Evolutionary conservation across 2,797 vertebrate species (phyloP), one percentile per base, ranked within the genome.

Genomic region (Spea hammondii): DNA sequence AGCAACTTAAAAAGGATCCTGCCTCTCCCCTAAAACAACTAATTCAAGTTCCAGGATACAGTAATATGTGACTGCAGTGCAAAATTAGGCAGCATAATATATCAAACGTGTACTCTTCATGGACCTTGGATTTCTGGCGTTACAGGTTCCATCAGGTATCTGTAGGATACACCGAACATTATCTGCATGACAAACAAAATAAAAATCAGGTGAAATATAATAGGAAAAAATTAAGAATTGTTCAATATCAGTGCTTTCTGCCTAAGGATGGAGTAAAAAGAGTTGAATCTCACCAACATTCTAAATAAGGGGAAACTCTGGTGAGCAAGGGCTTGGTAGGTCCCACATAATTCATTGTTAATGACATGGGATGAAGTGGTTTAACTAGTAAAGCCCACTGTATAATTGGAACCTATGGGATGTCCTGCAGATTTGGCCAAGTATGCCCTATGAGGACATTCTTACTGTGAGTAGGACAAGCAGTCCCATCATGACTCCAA

Each of bases 401-500:
- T 32, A 3, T 32, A 32, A 32, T 32, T 32, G 32, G 32, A 32
- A 32, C 32, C 32, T 32, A 32, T 32, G 32, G 32, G 32, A 32
- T 32, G 32, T 32, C 32, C 32, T 32, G 32, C 32, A 32, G 32
- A 32, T 3, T 32, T 32, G 32, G 32, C 32, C 32, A 32, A 32
- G 32, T 32, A 32, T 32, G 32, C 32, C 32, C 32, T 3, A 4
- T 10, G 50, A 60, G 53, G 8, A 11, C 4, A 46, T 8, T 4
- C 91, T 86, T 89, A 95, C 94, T 76, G 89, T 92, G 51, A 94
- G 84, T 55, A 95, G 79, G 5, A 78, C 84, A 65, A 95, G 88
- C n/a, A 95, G 88, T 8, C 77, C 92, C 89, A 93, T 91, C 93
- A 94, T 95, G 70, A 93, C 89, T 6, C 94, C 94, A 69, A 95